Evolutionary conservation across 1,140 invertebrate species (phyloP).

Genomic region (Drosophila quadrilineata): DNA sequence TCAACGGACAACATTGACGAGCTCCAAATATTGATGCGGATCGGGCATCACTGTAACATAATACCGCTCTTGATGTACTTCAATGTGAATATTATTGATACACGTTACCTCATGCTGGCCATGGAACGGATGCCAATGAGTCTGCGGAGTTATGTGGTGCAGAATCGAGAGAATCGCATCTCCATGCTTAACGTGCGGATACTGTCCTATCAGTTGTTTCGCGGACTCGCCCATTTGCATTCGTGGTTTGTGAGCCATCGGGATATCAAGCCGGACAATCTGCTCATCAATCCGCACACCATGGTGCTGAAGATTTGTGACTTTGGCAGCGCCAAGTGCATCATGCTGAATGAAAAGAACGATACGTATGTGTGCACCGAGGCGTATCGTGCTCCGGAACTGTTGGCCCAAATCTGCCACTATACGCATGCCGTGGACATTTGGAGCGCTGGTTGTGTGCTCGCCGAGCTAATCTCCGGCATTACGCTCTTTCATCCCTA

Average conservation of each 20-base stretch:
- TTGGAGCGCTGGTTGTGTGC: slow-evolving; percentile 99
- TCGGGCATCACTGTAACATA: too few species aligned
- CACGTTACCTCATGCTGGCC: too few species aligned
- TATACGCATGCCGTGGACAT: slow-evolving; percentile 97
- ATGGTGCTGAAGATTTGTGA: slow-evolving; percentile 98
- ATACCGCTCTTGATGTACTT: too few species aligned
- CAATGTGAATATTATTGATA: too few species aligned
- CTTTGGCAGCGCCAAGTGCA: slow-evolving; percentile 98
- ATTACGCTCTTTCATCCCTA: slow-evolving; percentile 93
- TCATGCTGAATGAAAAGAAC: slow-evolving; percentile 97
- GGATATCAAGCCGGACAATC: slow-evolving; percentile 99
- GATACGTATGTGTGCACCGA: slow-evolving; percentile 99
- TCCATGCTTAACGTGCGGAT: slow-evolving; percentile 31
- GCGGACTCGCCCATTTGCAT: slow-evolving; percentile 99
- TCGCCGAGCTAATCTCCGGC: slow-evolving; percentile 97
- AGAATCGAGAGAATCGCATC: background rate
- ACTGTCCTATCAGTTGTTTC: slow-evolving; percentile 96
- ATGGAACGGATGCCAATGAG: slow-evolving; percentile 57
- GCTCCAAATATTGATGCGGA: too few species aligned
- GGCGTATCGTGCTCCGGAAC: slow-evolving; percentile 98
- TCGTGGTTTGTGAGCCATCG: slow-evolving; percentile 98
- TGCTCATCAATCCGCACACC: slow-evolving; percentile 96
- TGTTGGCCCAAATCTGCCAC: slow-evolving; percentile 99
- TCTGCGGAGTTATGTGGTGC: slow-evolving; percentile 13
- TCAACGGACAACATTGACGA: too few species aligned